These are phyloP conservation scores for Lycaena phlaeas DNA, from an alignment of 2,888 invertebrate genomes.

Conservation along the genomic window DNA sequence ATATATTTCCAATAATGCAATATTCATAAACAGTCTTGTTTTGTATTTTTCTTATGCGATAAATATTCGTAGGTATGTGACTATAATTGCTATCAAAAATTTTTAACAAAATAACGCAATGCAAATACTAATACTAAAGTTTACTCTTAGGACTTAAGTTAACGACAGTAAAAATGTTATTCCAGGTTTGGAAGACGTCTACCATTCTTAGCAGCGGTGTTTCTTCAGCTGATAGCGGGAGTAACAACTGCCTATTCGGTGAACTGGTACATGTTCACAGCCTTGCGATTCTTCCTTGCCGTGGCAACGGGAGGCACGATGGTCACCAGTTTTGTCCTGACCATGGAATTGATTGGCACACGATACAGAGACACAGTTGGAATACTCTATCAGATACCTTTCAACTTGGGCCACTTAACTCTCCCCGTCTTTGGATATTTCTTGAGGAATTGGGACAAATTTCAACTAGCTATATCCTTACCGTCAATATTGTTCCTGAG, in stretches of 20 bases:
- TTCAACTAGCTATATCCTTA: conserved; percentile 78
- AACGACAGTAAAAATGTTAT: conserved; percentile 14
- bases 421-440: conserved; percentile 76
- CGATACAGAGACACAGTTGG: conserved; percentile 79
- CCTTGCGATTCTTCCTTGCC: conserved; percentile 80
- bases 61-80: no score
- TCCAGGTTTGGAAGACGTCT: conserved; percentile 82
- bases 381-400: conserved; percentile 78
- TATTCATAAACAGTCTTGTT: no score
- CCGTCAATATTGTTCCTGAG: conserved; percentile 76
- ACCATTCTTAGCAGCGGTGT: conserved; percentile 81
- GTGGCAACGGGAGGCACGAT: conserved; percentile 88
- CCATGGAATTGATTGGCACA: conserved; percentile 78
- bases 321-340: conserved; percentile 82
- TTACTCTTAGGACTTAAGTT: no score
- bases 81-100: no score
- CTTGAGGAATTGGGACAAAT: conserved; percentile 77
- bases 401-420: conserved; percentile 78
- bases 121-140: no score
- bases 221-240: conserved; percentile 81
- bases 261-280: conserved; percentile 76
- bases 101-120: no score
- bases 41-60: no score
- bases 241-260: conserved; percentile 80
- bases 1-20: no score